Evolutionary conservation across 2,888 invertebrate genomes (phyloP).

Genomic region (Allacma fusca): DNA sequence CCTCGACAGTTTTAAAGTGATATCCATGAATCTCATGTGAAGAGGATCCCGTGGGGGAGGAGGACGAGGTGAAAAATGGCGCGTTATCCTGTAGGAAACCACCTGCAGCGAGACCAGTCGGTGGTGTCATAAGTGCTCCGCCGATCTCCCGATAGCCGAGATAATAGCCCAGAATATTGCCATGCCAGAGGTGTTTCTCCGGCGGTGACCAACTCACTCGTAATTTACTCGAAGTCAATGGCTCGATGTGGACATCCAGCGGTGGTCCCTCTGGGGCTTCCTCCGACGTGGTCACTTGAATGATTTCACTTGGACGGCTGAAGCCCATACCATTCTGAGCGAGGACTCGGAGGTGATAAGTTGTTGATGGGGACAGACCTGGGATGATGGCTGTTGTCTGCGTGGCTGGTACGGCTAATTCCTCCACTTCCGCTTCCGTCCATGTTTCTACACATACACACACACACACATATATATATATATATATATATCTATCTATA

Average conservation of each 20-base stretch:
- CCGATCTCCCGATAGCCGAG: slow-evolving; percentile 65
- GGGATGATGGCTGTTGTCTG: slow-evolving; percentile 82
- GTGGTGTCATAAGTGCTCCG: slow-evolving; percentile 20
- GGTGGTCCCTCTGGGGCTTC: slow-evolving; percentile 89
- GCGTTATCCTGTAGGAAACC: not conserved
- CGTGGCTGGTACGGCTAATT: slow-evolving; percentile 82
- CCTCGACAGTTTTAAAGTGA: slow-evolving; percentile 77
- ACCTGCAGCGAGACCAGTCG: not conserved
- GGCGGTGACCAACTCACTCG: slow-evolving; percentile 88
- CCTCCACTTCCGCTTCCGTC: slow-evolving; percentile 76
- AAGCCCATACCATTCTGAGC: slow-evolving; percentile 89
- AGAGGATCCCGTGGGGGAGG: not conserved
- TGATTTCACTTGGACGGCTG: slow-evolving; percentile 85
- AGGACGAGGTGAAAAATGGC: not conserved
- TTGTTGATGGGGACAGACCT: slow-evolving; percentile 83
- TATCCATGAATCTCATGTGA: slow-evolving; percentile 55
- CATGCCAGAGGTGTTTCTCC: slow-evolving; percentile 81
- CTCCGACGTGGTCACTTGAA: slow-evolving; percentile 85
- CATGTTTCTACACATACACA: slow-evolving; percentile 56
- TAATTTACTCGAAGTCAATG: slow-evolving; percentile 82
- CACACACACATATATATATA: too few species aligned
- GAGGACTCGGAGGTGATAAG: slow-evolving; percentile 86
- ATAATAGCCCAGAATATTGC: slow-evolving; percentile 84
- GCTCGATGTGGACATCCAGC: slow-evolving; percentile 81
- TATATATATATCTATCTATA: too few species aligned